These are phyloP conservation scores for Biston betularia DNA, from an alignment of 2,888 invertebrate genomes.

Conservation along the genomic window DNA sequence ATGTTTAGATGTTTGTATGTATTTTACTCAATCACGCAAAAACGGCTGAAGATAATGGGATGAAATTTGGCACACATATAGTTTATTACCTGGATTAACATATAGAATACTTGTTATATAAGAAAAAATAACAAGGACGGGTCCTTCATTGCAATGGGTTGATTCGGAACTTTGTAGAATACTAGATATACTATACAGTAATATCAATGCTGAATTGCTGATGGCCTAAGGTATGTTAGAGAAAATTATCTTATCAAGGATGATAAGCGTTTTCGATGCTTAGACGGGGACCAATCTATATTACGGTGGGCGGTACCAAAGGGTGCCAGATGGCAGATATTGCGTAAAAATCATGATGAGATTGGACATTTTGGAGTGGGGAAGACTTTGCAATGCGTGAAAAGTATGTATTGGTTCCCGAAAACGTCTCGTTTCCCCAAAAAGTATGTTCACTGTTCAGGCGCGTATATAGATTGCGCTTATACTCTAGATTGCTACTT, in stretches of 20 bases:
- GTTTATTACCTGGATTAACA: too few relatives aligned
- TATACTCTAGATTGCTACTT: not conserved
- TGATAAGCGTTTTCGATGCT: not conserved
- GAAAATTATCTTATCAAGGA: constrained; percentile 4
- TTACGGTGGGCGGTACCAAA: constrained; percentile 4
- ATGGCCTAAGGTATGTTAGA: not conserved
- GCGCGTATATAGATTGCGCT: not conserved
- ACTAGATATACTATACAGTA: not conserved
- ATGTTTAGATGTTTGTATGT: too few relatives aligned
- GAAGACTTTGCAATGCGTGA: not conserved
- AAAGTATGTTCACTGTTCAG: not conserved
- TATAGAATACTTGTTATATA: too few relatives aligned
- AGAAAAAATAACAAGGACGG: too few relatives aligned
- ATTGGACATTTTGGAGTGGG: constrained; percentile 1
- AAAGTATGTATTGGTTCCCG: not conserved
- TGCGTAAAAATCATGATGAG: not conserved
- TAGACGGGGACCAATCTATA: not conserved
- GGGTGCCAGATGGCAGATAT: constrained; percentile 4
- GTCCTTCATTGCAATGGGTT: not conserved
- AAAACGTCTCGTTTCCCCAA: not conserved
- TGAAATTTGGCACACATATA: too few relatives aligned
- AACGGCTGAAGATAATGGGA: too few relatives aligned
- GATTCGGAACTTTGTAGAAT: not conserved
- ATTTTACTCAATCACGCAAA: too few relatives aligned
- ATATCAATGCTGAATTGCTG: not conserved